Evolutionary conservation across 1,140 invertebrate species (phyloP).

Genomic region (Zaprionus kolodkinae): DNA sequence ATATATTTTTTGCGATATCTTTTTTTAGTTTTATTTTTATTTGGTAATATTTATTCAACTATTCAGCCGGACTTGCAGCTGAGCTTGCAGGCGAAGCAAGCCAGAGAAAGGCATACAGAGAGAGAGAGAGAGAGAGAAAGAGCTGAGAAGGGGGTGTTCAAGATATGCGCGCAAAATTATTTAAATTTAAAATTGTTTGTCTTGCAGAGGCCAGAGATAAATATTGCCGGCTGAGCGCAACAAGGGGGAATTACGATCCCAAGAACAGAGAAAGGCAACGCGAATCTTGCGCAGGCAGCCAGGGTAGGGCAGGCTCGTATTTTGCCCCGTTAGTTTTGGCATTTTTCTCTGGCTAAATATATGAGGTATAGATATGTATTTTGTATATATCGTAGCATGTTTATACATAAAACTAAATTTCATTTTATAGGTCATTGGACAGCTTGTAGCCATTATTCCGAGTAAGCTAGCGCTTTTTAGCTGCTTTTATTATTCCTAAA

Average conservation of each 20-base stretch:
- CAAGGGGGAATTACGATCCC: conserved; percentile 28
- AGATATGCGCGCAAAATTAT: conserved; percentile 67
- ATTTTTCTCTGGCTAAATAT: background rate
- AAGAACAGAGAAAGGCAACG: conserved; percentile 26
- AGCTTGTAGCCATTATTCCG: background rate
- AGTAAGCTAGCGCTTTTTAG: too few relatives aligned
- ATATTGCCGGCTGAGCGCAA: conserved; percentile 29
- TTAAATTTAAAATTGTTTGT: conserved; percentile 77
- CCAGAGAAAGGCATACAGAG: background rate
- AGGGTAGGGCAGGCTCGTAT: background rate
- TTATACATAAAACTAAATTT: background rate
- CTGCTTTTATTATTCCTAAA: too few relatives aligned
- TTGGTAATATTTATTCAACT: conserved; percentile 67
- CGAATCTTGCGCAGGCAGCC: conserved; percentile 5
- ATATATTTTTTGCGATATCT: conserved; percentile 56
- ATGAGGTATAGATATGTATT: background rate
- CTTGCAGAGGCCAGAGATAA: conserved; percentile 64
- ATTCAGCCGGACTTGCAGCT: conserved; percentile 23
- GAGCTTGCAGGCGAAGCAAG: background rate
- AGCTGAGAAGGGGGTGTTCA: conserved; percentile 29
- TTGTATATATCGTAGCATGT: background rate
- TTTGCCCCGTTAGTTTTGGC: background rate
- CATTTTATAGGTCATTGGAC: conserved; percentile 1
- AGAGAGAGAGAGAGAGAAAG: conserved; percentile 1
- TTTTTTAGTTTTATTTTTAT: conserved; percentile 7